Base-by-base conservation (phyloP, 2,113 vertebrate species). In the Indri indri region DNA sequence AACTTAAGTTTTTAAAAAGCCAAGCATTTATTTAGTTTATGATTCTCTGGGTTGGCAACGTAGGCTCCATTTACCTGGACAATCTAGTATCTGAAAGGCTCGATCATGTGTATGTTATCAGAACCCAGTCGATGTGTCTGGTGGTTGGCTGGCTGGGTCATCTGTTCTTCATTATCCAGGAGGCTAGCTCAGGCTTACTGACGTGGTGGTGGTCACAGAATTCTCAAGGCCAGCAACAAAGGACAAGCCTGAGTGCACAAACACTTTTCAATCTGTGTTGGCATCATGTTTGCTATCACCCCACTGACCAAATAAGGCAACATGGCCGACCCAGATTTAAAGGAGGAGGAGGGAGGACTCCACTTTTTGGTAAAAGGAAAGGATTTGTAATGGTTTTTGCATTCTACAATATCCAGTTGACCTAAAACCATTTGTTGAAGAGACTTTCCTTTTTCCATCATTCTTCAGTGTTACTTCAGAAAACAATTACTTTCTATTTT, bases 401-500 rank as follows among this genome's bases (percentile, higher is more conserved):
- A 86, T 9, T 61, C 54, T 88, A 59, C 1, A 73, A 1, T 54
- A 45, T 66, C 11, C 34, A 59, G 2, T 23, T 59, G 50, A 57
- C 32, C 6, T 74, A 47, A 6, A 0, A 63, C 27, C 2, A 18
- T 68, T 80, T 50, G 68, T 54, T 42, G 8, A 84, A 71, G 12
- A 45, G 45, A 70, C 17, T 88, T 92, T 74, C 16, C 37, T 77
- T 73, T 80, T 13, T 27, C 25, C 18, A 73, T 1, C 27, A 42
- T 57, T n/a, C 22, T 42, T 91, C 9, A 74, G 0, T 59, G 7
- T 42, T 81, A 52, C 52, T 61, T 93, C 71, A 4, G 45, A 47
- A 47, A 47, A 73, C 18, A 95, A 95, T 88, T 97, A 50, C 42
- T 96, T 96, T 89, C 70, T 57, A 57, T 57, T 57, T 6, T 57